phyloP scores from a whole-genome alignment of 2,113 vertebrate species.

The Phoenicopterus ruber region DNA sequence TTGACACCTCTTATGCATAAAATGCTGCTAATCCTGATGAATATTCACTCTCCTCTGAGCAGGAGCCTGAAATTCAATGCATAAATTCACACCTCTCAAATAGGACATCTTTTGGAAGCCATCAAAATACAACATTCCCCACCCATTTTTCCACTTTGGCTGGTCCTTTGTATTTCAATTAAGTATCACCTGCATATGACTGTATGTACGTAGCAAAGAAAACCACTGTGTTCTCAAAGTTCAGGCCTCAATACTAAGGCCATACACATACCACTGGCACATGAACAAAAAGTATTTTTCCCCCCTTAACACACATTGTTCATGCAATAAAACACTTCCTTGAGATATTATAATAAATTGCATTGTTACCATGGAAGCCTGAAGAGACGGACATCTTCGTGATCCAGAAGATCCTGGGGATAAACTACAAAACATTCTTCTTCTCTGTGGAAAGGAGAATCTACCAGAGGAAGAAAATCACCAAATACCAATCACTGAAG shows the following conservation, averaged over 20 bases:
- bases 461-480: neutral
- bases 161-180: neutral
- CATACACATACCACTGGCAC: neutral
- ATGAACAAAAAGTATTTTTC: neutral
- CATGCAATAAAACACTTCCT: neutral
- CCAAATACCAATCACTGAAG: neutral
- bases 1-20: neutral
- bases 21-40: slow-evolving; percentile 29
- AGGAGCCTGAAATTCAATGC: neutral
- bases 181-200: neutral
- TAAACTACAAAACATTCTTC: neutral
- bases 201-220: neutral
- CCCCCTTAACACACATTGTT: neutral
- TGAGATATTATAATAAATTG: neutral
- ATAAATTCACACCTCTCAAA: slow-evolving; percentile 54
- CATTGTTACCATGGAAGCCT: neutral
- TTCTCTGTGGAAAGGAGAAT: neutral
- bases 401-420: neutral
- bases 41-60: slow-evolving; percentile 11
- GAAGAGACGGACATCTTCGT: neutral
- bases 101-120: neutral
- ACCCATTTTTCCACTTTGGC: neutral
- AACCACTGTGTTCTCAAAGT: neutral
- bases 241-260: neutral
- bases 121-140: neutral